These are phyloP conservation scores for Acanthosepion pharaonis DNA, from an alignment of 2,888 invertebrate species.

Conservation along the genomic window DNA sequence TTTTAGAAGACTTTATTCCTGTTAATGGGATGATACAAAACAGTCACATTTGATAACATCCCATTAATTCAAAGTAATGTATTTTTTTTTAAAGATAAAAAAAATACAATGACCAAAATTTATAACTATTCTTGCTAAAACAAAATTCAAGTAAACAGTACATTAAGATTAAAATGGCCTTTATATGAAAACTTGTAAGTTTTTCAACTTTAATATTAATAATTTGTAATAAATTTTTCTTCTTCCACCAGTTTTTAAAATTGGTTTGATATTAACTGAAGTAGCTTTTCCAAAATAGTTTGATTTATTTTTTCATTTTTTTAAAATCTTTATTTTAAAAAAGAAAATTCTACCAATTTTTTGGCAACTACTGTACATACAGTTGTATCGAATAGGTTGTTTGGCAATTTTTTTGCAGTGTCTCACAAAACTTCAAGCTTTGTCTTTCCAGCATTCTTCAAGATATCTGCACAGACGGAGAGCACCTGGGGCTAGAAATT, in stretches of 20 bases:
- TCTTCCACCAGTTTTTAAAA: no score
- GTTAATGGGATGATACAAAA: background rate
- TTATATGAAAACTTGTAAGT: no score
- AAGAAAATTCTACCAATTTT: background rate
- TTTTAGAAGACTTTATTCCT: background rate
- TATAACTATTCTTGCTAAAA: background rate
- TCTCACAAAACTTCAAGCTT: background rate
- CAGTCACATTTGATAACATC: background rate
- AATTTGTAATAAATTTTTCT: background rate
- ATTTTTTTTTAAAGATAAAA: background rate
- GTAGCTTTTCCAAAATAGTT: background rate
- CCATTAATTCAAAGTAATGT: background rate
- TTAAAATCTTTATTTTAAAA: background rate
- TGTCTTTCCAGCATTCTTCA: background rate
- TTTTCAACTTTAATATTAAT: no score
- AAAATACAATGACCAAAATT: no score
- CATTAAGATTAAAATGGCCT: no score
- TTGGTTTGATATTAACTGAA: background rate
- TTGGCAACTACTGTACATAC: background rate
- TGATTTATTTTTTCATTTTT: background rate
- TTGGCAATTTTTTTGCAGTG: background rate
- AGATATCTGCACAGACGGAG: background rate
- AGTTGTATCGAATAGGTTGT: background rate
- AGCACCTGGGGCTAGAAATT: constrained; percentile 50
- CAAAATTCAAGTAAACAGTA: no score